Evolutionary conservation across 1,140 invertebrate genomes (phyloP), one percentile per base, ranked within the genome.

Genomic region (Drosophila ironensis): DNA sequence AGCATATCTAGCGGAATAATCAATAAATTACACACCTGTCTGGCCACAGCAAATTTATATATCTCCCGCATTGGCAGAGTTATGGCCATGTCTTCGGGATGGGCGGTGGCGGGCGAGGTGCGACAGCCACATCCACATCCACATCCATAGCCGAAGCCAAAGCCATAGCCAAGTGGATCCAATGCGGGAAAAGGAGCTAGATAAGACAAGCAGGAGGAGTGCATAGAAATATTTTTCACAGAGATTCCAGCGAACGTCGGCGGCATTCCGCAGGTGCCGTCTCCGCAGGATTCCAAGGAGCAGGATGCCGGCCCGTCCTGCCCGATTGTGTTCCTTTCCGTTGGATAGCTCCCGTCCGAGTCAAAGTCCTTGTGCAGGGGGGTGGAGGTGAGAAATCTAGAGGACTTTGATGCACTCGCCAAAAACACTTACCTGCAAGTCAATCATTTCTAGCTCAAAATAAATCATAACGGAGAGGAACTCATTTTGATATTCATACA

Each of bases 1-100:
- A 80, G 61, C 47, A 73, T 78, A 86, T 87, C 81, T 87, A 81
- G 82, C 54, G 76, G 72, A 86, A 86, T 86, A 86, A 86, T 86
- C 81, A 86, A 86, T 86, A 86, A 86, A 86, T 86, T 86, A 86
- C 81, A 86, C 82, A 87, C 81, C 81, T 87, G 82, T 87, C 81
- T 87, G 82, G 68, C 61, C 77, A 87, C 76, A 70, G 63, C 37
- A 72, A 80, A 80, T 68, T 72, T 72, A 72, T 71, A 48, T 54
- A 46, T 69, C 35, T 56, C 33, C 37, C 56, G 37, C 53, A 46
- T 60, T 63, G 40, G 54, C 66, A 63, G 52, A 73, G 68, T 84
- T 84, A 84, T 84, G 77, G 77, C 61, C 50, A 59, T 41, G 47
- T 54, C 72, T 64, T 30, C 41, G 61, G 61, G 51, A 42, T 56